Evolutionary conservation across 2,113 vertebrate species (phyloP), one percentile per base, ranked within the genome.

Genomic region (Clinocottus analis): DNA sequence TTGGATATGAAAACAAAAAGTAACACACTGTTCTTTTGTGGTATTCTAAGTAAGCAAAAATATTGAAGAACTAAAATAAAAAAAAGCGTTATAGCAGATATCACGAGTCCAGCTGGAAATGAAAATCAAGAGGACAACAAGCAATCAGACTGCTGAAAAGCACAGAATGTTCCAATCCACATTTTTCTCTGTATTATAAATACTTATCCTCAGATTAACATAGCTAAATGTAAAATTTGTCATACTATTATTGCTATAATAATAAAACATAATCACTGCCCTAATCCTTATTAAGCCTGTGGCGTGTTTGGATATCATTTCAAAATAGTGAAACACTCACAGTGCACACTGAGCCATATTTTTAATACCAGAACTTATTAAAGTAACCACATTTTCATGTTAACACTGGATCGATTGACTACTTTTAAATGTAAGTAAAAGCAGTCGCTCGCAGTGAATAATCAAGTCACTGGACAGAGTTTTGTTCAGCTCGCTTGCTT

Each of bases 191-290:
- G 73, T 49, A 72, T 90, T 81, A 71, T 77, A 85, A 89, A 87
- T 81, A 82, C 84, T 87, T 81, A 87, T 82, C 85, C 72, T 58
- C 1, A 70, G 87, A 92, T 92, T 91, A 90, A 84, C 31, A 74
- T 39, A 70, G 71, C 76, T 90, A 82, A 88, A 90, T 82, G 85
- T 89, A 86, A 88, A 90, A 90, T 86, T 81, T 87, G 90, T 89
- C 79, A 87, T 70, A 72, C 76, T 69, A 88, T 89, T 88, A 83
- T 74, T 88, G 70, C 80, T 33, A 51, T 82, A 58, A 90, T 66
- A 89, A 82, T 85, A 81, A 90, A 90, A 88, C 77, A 85, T 83
- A 88, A 90, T 89, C 73, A 74, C 83, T 75, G 21, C 56, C 59
- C 61, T 88, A 89, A 88, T 91, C 87, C 88, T 88, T 82, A 90